Percentiles rank a stretch among this genome's conserved stretches.
phyloP scores from a whole-genome alignment of 1,140 invertebrate genomes.

The Heliconius congener region DNA sequence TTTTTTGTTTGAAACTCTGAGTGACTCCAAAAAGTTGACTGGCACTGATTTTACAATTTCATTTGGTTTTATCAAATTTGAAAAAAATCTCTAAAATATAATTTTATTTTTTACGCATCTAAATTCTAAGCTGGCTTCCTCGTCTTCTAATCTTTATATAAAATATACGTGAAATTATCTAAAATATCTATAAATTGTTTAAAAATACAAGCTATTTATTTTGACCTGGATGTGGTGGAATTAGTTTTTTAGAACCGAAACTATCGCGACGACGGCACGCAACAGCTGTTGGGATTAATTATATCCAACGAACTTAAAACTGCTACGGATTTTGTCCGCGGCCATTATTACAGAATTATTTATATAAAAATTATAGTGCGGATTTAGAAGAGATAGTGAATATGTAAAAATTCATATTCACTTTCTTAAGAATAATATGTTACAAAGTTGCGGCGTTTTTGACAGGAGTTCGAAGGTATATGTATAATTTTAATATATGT shows the following conservation, averaged over 20 bases:
- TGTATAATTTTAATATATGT: too few species aligned
- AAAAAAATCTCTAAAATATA: not conserved
- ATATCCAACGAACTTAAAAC: constrained; percentile 57
- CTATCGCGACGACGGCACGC: constrained; percentile 42
- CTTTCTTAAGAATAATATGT: too few species aligned
- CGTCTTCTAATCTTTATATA: not conserved
- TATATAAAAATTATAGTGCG: not conserved
- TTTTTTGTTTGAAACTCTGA: constrained; percentile 9
- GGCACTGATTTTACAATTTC: not conserved
- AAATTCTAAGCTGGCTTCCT: not conserved
- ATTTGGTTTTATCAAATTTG: not conserved
- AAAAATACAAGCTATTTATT: constrained; percentile 28
- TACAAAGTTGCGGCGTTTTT: too few species aligned
- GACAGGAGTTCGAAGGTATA: too few species aligned
- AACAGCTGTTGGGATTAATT: constrained; percentile 68
- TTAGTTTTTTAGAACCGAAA: constrained; percentile 40
- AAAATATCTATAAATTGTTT: not conserved
- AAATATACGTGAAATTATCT: not conserved
- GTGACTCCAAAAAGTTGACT: not conserved
- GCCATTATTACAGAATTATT: constrained; percentile 13
- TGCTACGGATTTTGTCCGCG: constrained; percentile 33
- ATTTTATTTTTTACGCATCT: too few species aligned
- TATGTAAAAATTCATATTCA: not conserved
- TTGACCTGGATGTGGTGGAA: constrained; percentile 35
- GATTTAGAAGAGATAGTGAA: not conserved